Conservation (phyloP, 2,113 vertebrate species). For the Sphyrna mokarran region DNA sequence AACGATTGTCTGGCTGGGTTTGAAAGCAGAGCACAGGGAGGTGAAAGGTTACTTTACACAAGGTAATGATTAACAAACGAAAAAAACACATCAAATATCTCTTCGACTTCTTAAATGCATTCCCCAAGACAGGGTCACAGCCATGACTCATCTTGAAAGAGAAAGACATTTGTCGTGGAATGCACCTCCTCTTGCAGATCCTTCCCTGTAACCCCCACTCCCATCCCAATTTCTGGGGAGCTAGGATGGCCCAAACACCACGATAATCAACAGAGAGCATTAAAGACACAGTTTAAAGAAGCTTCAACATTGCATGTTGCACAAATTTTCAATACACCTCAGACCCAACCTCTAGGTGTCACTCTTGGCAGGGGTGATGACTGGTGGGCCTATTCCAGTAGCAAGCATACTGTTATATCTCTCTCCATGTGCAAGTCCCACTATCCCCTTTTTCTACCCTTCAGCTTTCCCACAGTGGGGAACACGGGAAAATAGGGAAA, state of each 20-base stretch:
- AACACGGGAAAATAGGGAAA: no score
- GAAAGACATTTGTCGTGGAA: neutral
- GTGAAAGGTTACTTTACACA: neutral
- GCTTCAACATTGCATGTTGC: neutral
- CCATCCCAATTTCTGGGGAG: neutral
- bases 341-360: neutral
- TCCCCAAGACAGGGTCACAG: neutral
- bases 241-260: neutral
- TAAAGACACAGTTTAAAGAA: neutral
- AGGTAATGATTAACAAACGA: neutral
- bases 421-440: neutral
- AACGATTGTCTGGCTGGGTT: neutral
- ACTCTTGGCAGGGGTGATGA: neutral
- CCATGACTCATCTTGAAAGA: neutral
- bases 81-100: neutral
- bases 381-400: neutral
- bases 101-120: neutral
- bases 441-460: neutral
- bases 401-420: neutral
- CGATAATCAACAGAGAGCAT: neutral
- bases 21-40: neutral
- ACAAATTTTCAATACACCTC: neutral
- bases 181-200: neutral
- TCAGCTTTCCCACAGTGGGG: neutral
- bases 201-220: no score